These are phyloP conservation scores for Cinclus mexicanus DNA, from an alignment of 2,113 vertebrate genomes.

Conservation along the genomic window DNA sequence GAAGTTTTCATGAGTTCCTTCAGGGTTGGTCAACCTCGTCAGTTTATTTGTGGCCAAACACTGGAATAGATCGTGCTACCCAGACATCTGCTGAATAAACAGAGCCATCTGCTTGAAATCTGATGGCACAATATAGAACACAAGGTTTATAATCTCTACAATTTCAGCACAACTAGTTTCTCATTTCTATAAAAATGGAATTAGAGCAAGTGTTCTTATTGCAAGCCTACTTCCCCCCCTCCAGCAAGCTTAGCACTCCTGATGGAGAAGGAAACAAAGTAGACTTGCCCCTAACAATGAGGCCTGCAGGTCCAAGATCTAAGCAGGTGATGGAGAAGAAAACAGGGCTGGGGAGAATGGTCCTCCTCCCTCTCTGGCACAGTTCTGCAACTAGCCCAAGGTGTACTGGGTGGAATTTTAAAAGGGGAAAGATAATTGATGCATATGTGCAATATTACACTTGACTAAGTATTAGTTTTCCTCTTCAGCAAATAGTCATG, in stretches of 20 bases:
- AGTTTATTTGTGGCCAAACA: slow-evolving; percentile 20
- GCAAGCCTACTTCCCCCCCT: neutral
- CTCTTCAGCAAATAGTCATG: neutral
- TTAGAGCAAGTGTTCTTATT: neutral
- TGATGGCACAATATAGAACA: neutral
- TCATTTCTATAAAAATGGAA: neutral
- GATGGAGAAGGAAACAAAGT: neutral
- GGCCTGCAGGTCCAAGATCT: neutral
- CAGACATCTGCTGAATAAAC: neutral
- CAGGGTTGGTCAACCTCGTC: neutral
- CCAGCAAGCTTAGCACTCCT: neutral
- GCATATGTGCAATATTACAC: neutral
- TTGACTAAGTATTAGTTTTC: neutral
- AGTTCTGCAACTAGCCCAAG: neutral
- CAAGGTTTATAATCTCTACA: neutral
- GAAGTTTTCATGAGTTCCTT: neutral
- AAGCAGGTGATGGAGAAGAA: neutral
- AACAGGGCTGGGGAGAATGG: neutral
- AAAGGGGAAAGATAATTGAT: neutral
- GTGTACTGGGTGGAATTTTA: neutral
- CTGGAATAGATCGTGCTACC: neutral
- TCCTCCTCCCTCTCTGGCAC: neutral
- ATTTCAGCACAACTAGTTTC: neutral
- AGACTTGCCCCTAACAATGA: neutral
- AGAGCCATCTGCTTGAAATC: slow-evolving; percentile 29